These are phyloP conservation scores for Grus americana DNA, from an alignment of 2,113 vertebrate species.

Conservation along the genomic window DNA sequence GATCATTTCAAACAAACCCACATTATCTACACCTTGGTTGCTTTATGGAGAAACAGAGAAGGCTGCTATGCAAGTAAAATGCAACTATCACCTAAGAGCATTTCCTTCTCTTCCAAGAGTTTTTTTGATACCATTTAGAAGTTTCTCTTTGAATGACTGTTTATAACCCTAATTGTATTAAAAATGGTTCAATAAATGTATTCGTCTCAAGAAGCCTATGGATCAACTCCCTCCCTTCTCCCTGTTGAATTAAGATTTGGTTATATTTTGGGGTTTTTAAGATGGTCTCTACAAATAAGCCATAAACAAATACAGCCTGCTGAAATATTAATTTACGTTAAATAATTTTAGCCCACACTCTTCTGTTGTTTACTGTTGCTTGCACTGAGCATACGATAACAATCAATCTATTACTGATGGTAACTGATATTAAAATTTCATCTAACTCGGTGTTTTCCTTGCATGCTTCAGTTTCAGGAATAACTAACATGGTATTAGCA, in stretches of 20 bases:
- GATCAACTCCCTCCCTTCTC: background rate
- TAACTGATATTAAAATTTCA: background rate
- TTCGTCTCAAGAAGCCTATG: background rate
- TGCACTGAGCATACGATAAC: background rate
- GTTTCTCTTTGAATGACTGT: background rate
- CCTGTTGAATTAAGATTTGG: background rate
- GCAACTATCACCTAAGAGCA: background rate
- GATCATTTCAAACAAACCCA: background rate
- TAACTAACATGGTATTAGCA: background rate
- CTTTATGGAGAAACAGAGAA: background rate
- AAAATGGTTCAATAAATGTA: background rate
- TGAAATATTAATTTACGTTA: background rate
- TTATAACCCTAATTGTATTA: background rate
- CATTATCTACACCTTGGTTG: background rate
- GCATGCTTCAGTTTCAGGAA: background rate
- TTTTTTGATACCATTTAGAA: background rate
- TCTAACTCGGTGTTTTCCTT: background rate
- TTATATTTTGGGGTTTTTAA: background rate
- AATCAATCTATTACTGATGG: background rate
- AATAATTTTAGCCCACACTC: background rate
- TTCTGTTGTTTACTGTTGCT: background rate
- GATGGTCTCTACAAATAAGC: background rate
- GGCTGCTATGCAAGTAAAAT: background rate
- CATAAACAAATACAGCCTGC: background rate
- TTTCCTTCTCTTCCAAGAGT: background rate